Base-by-base conservation (phyloP, 2,113 vertebrate genomes). In the Scartelaos histophorus region DNA sequence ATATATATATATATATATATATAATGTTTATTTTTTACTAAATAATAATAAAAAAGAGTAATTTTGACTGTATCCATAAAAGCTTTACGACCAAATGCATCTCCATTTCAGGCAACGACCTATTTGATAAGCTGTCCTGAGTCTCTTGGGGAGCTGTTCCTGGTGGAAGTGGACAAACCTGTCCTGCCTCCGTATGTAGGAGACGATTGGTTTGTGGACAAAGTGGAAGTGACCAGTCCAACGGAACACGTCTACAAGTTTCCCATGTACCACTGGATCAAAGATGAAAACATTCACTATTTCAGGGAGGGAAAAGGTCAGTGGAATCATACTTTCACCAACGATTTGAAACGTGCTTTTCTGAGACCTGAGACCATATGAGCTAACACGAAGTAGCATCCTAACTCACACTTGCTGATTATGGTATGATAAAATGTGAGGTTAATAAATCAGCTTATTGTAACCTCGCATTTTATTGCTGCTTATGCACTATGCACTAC, bases 281-380 rank as follows among this genome's bases (percentile, higher is more conserved):
- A 1, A 22, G 82, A 88, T 61, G 29, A 54, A 0, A 5, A 78
- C 2, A 73, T 75, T 29, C 51, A 89, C 1, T n/a, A 22, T 70
- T 82, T 89, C 64, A 86, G 84, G 67, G 88, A 87, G 24, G 92
- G 73, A n/a, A 72, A 38, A 88, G 90, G 90, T 93, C 29, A 65
- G 82, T 79, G 34, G 22, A 7, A 38, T 64, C 34, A 38, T 12
- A 15, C 1, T n/a, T 2, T 9, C 6, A 7, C 19, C 7, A 54
- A 11, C 7, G 10, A n/a, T 53, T 53, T 47, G 2, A 29, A 29
- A 29, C 2, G 29, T 29, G 29, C 29, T 29, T 29, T 29, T 29
- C 29, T 29, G 5, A 38, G 38, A 38, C 38, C 5, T 7, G 38
- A 38, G 9, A 38, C 38, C 38, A 29, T 29, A 29, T 38, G 5